Evolutionary conservation across 2,113 vertebrate genomes (phyloP), one percentile per base, ranked within the genome.

Genomic region (Cisticola juncidis): DNA sequence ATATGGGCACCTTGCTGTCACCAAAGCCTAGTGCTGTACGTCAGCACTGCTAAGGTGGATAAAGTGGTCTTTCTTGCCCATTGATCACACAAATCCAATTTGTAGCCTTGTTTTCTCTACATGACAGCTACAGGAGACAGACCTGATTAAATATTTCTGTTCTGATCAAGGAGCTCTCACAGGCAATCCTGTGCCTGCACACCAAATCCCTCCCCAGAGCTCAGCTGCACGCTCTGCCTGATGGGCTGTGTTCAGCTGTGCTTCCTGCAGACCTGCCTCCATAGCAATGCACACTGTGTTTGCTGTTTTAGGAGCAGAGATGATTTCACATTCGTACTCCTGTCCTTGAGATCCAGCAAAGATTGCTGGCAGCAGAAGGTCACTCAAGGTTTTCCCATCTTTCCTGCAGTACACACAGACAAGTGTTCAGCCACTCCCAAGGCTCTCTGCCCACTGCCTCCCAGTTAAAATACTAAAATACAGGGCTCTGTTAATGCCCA

Each of bases 31-130:
- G 25, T 24, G 65, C 7, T 76, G 15, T 10, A 48, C 25, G 1
- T 24, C 56, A 73, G 83, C 73, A 29, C 70, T 4, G 1, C 81
- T 69, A 36, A 76, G 81, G 81, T 81, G 78, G 77, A 92, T 96
- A 64, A 95, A 92, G 88, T 64, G 71, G 25, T 76, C 87, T 92
- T 95, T 87, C 70, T 83, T 90, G 66, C 62, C 58, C 89, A 91
- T 68, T 87, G 91, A 91, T 91, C 86, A 85, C 78, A 89, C 42
- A 95, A 95, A 96, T 88, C 80, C 93, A 82, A 78, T 92, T 53
- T 95, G 84, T 69, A 91, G 31, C 76, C 77, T 83, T 94, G 86
- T 96, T 94, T 95, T 89, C 92, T 92, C 77, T 69, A 15, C 79
- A 54, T 85, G 90, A 70, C 85, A 85, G 74, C 76, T 87, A 64